Base-by-base conservation (phyloP, 2,113 vertebrate genomes). In the Corythornis cristatus region DNA sequence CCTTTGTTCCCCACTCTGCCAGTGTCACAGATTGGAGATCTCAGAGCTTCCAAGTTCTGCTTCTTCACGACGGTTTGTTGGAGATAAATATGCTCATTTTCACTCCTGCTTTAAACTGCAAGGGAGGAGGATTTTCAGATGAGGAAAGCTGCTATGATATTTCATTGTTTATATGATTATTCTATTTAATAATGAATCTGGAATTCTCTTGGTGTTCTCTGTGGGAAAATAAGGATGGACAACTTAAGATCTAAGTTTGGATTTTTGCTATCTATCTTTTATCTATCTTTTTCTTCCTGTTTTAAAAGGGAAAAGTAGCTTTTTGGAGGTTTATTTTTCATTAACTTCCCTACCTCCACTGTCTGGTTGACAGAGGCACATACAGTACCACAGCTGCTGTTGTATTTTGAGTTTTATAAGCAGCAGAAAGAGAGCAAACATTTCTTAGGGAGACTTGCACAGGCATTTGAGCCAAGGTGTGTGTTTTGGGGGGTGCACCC, bases 21-120 rank as follows among this genome's bases (percentile, higher is more conserved):
- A 79, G 89, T 93, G 58, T 95, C 89, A 95, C 78, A 79, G 48
- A 76, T 85, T 91, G 88, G 85, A 25, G 60, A 66, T 77, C 78
- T 85, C 75, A 76, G 0, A 57, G 40, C 70, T n/a, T 87, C 82
- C 94, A 85, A 46, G 29, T 74, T 89, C 91, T 76, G 29, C 45
- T 58, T 65, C 26, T 85, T 92, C 82, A 60, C 76, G n/a, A 53
- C 46, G 62, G 85, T 87, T 93, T 56, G 16, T 42, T 94, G 46
- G 58, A 77, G 82, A 83, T 76, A 94, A 86, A 90, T 75, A 29
- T 45, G 68, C 25, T 87, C 3, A 70, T 90, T 88, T 92, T 81
- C 42, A 53, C 25, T 76, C 73, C 62, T 65, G 65, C 40, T 82
- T 92, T 70, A 82, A 79, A 76, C 43, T 92, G 12, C 25, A 89